Evolutionary conservation across 1,140 invertebrate species (phyloP).

Genomic region (Dryas iulia): DNA sequence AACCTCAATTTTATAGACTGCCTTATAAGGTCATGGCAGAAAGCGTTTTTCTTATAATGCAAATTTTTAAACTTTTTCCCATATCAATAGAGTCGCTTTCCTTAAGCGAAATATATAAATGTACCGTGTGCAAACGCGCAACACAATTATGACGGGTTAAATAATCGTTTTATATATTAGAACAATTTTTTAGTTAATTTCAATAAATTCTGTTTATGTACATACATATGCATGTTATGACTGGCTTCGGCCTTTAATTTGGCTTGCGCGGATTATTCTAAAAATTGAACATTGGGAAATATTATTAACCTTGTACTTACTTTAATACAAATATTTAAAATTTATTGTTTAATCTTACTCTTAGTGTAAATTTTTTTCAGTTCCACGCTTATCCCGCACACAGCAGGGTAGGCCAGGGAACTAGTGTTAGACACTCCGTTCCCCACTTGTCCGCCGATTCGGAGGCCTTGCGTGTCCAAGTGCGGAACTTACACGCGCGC

Average conservation of each 20-base stretch:
- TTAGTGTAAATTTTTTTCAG: neutral
- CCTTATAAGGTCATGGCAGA: conserved; percentile 15
- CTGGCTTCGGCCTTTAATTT: neutral
- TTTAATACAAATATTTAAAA: too few species aligned
- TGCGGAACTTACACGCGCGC: too few species aligned
- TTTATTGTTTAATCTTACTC: too few species aligned
- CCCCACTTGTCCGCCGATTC: too few species aligned
- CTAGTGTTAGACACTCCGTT: too few species aligned
- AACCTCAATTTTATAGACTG: conserved; percentile 10
- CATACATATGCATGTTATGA: neutral
- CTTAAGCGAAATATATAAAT: neutral
- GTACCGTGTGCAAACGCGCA: conserved; percentile 19
- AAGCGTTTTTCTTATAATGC: conserved; percentile 1
- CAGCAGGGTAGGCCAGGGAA: too few species aligned
- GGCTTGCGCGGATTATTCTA: neutral
- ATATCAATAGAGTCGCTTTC: neutral
- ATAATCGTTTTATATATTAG: conserved; percentile 2
- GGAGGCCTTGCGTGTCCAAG: too few species aligned
- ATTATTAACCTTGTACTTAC: too few species aligned
- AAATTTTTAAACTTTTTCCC: neutral
- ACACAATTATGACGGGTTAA: conserved; percentile 10
- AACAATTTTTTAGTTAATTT: neutral
- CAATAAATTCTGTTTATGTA: neutral
- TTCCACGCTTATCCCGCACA: neutral
- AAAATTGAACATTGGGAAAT: too few species aligned